Conservation (phyloP, 2,113 vertebrate species). For the Leuciscus idus region DNA sequence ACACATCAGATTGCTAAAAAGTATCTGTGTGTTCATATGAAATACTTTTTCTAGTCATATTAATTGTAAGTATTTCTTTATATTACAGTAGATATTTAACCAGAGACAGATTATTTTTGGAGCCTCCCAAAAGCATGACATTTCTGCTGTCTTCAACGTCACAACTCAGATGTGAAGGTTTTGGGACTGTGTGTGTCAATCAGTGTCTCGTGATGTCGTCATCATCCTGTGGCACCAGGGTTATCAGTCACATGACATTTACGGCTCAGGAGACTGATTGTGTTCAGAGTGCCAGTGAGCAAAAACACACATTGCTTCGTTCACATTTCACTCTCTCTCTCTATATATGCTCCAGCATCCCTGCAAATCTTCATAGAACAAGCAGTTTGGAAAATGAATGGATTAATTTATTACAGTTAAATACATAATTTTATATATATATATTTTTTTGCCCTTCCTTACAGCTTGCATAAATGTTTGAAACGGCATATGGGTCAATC, state of each 20-base stretch:
- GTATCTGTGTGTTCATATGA: background rate
- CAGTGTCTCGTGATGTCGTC: background rate
- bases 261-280: background rate
- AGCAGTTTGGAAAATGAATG: background rate
- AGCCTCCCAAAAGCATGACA: background rate
- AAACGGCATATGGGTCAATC: no score
- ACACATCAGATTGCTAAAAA: background rate
- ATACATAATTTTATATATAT: no score
- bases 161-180: background rate
- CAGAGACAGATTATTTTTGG: background rate
- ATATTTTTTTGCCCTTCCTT: no score
- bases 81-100: background rate
- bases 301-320: constrained; percentile 3
- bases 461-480: no score
- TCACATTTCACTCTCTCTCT: background rate
- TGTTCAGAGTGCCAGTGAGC: background rate
- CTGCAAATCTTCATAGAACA: background rate
- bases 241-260: constrained; percentile 6
- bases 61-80: background rate
- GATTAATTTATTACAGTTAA: no score
- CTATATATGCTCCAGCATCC: background rate
- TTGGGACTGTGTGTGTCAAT: background rate
- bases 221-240: background rate
- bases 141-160: background rate
- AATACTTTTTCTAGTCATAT: background rate